Conservation (phyloP, 2,113 vertebrate genomes). For the Clarias gariepinus region DNA sequence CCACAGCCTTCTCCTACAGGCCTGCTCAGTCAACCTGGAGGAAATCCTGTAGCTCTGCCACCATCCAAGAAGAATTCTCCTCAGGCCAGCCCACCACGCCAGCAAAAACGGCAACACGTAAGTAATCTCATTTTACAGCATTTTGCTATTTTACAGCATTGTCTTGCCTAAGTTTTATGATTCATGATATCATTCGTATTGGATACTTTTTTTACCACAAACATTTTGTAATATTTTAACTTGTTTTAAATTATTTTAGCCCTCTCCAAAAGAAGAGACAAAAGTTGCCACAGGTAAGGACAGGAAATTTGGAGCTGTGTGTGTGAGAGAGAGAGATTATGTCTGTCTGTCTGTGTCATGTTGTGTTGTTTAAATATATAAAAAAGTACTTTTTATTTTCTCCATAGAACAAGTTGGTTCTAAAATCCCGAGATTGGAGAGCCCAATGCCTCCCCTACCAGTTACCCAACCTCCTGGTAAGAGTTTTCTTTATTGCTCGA, state of each 20-base stretch:
- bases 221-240: background rate
- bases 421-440: conserved; percentile 92
- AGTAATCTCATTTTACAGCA: conserved; percentile 58
- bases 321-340: background rate
- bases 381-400: background rate
- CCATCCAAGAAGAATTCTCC: conserved; percentile 88
- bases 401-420: conserved; percentile 85
- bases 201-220: too few species aligned
- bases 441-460: conserved; percentile 87
- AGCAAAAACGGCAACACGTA: conserved; percentile 86
- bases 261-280: conserved; percentile 92
- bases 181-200: background rate
- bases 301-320: background rate
- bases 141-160: background rate
- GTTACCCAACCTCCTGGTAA: conserved; percentile 88
- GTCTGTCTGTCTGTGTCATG: background rate
- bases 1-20: conserved; percentile 46
- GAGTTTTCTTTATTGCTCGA: background rate
- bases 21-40: conserved; percentile 59
- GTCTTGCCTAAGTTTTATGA: too few species aligned
- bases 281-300: conserved; percentile 83
- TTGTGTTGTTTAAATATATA: background rate
- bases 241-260: conserved; percentile 63
- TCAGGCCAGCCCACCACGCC: conserved; percentile 88
- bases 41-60: conserved; percentile 63